These are phyloP conservation scores for Merodon equestris DNA, from an alignment of 2,888 invertebrate genomes.

Conservation along the genomic window DNA sequence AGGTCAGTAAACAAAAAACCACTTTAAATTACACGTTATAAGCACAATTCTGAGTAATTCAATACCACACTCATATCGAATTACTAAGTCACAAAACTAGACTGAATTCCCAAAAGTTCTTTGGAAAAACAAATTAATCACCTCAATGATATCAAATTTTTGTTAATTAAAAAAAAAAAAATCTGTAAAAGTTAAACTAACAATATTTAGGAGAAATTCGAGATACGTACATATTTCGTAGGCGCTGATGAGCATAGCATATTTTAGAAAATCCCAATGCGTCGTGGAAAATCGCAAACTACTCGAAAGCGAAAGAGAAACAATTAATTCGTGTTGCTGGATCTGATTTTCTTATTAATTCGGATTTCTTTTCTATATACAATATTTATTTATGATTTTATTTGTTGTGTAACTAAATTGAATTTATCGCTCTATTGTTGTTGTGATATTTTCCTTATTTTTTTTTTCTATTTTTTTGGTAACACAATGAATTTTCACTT, in stretches of 20 bases:
- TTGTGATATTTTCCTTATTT: slow-evolving; percentile 33
- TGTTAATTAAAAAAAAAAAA: slow-evolving; percentile 6
- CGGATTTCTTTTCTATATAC: slow-evolving; percentile 29
- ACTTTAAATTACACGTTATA: neutral
- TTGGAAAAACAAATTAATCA: slow-evolving; percentile 2
- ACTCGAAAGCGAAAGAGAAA: slow-evolving; percentile 65
- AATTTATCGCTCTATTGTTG: slow-evolving; percentile 25
- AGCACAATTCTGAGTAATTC: slow-evolving; percentile 11
- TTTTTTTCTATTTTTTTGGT: slow-evolving; percentile 5
- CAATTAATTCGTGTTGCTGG: slow-evolving; percentile 63
- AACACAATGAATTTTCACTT: slow-evolving; percentile 37
- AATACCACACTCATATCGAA: slow-evolving; percentile 2
- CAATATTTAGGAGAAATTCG: slow-evolving; percentile 10
- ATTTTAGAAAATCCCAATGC: slow-evolving; percentile 71
- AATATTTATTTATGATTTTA: neutral
- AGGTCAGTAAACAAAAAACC: neutral
- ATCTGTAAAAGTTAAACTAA: neutral
- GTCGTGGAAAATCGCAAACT: slow-evolving; percentile 52
- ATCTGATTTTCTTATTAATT: slow-evolving; percentile 19
- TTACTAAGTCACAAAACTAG: slow-evolving; percentile 16
- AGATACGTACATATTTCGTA: slow-evolving; percentile 77
- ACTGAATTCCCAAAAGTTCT: slow-evolving; percentile 21
- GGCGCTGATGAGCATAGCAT: slow-evolving; percentile 79
- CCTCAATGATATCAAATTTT: neutral
- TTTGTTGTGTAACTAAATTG: slow-evolving; percentile 11